Percentiles rank a stretch among this genome's conserved stretches.
Evolutionary conservation across 1,140 invertebrate genomes (phyloP).

Genomic region (Drosophila tani): DNA sequence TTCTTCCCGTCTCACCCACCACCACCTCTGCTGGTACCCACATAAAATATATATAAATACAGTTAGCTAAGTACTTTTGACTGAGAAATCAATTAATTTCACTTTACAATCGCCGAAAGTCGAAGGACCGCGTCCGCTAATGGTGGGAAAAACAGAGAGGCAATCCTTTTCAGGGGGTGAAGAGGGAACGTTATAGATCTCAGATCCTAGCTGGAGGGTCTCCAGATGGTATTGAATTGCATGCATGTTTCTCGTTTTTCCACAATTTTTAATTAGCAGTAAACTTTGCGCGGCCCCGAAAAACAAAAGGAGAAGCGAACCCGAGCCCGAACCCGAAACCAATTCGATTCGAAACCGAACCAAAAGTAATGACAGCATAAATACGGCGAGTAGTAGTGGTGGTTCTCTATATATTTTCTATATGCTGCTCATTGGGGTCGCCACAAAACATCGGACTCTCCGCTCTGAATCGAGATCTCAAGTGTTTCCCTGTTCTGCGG

Average conservation of each 20-base stretch:
- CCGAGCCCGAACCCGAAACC: slow-evolving; percentile 67
- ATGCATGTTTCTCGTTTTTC: slow-evolving; percentile 78
- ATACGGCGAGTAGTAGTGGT: slow-evolving; percentile 54
- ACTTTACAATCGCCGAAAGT: slow-evolving; percentile 72
- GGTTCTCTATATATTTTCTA: slow-evolving; percentile 20
- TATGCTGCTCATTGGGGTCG: slow-evolving; percentile 66
- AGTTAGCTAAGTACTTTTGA: slow-evolving; percentile 45
- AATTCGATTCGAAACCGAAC: slow-evolving; percentile 66
- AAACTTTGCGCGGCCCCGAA: slow-evolving; percentile 68
- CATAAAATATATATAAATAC: slow-evolving; percentile 39
- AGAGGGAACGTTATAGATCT: slow-evolving; percentile 51
- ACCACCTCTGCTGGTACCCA: slow-evolving; percentile 53
- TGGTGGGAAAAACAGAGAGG: slow-evolving; percentile 59
- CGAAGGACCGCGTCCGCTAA: slow-evolving; percentile 22
- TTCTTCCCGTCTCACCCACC: background rate
- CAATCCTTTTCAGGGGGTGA: slow-evolving; percentile 65
- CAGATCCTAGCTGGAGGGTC: slow-evolving; percentile 15
- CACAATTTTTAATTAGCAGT: slow-evolving; percentile 83
- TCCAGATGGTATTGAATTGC: slow-evolving; percentile 68
- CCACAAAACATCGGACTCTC: slow-evolving; percentile 42
- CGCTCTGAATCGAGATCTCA: slow-evolving; percentile 62
- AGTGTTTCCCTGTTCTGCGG: slow-evolving; percentile 69
- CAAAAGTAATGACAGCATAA: slow-evolving; percentile 81
- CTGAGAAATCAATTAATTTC: slow-evolving; percentile 78
- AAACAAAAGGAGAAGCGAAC: slow-evolving; percentile 50